phyloP scores from a whole-genome alignment of 2,797 vertebrate species.

The Alouatta caraya region DNA sequence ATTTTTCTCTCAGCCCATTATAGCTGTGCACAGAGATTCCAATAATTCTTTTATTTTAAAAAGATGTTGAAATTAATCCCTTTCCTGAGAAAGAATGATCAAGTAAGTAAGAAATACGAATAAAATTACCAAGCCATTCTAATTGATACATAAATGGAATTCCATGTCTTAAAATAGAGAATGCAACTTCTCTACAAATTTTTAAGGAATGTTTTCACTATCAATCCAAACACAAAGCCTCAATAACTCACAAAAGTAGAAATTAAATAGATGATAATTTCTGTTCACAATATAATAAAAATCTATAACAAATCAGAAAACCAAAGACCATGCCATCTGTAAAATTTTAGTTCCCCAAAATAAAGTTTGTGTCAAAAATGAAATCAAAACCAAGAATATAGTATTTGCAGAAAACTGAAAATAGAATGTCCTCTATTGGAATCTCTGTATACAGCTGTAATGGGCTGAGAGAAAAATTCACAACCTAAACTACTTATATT shows the following conservation, averaged over 20 bases:
- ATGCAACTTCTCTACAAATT: background rate
- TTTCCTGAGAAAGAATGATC: background rate
- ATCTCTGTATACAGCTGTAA: background rate
- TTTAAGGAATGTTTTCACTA: background rate
- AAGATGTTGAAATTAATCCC: background rate
- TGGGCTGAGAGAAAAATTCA: background rate
- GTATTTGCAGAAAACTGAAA: background rate
- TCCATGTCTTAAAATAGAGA: background rate
- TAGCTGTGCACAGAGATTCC: background rate
- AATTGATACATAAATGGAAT: background rate
- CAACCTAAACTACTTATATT: background rate
- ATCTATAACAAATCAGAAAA: background rate
- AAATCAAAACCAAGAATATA: background rate
- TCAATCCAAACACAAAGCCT: background rate
- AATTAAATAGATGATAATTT: background rate
- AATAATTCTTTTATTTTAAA: too few species aligned
- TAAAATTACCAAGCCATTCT: background rate
- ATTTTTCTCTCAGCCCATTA: background rate
- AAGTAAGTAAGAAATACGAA: constrained; percentile 1
- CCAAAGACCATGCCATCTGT: background rate
- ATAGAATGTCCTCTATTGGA: background rate
- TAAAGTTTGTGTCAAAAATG: constrained; percentile 24
- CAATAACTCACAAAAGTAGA: background rate
- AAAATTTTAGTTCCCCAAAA: constrained; percentile 8
- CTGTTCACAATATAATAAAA: background rate